These are phyloP conservation scores for Dinomys branickii DNA, from an alignment of 2,113 vertebrate species.

Conservation along the genomic window DNA sequence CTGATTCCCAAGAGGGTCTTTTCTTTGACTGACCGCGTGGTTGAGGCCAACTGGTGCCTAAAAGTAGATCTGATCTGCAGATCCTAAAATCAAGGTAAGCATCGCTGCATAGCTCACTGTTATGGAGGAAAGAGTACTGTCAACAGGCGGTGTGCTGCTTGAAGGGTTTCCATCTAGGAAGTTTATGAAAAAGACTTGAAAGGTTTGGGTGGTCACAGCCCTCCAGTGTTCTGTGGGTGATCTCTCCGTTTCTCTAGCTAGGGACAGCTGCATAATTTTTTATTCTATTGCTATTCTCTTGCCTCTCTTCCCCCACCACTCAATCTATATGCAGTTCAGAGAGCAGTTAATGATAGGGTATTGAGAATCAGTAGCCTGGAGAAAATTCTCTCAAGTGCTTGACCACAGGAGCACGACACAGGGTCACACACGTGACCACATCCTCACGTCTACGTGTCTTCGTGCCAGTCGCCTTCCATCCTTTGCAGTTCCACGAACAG, in stretches of 20 bases:
- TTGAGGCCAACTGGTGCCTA: neutral
- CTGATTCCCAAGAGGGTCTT: neutral
- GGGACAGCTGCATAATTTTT: slow-evolving; percentile 64
- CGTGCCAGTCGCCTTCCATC: neutral
- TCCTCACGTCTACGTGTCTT: neutral
- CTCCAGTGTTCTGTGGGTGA: slow-evolving; percentile 16
- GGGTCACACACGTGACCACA: neutral
- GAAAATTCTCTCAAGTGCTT: slow-evolving; percentile 41
- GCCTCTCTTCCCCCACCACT: slow-evolving; percentile 35
- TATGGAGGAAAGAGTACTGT: neutral
- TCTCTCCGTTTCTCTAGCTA: neutral
- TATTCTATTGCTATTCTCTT: slow-evolving; percentile 1
- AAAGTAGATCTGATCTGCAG: neutral
- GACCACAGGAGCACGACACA: neutral
- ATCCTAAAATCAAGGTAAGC: neutral
- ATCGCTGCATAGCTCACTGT: neutral
- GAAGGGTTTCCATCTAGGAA: neutral
- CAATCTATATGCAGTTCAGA: slow-evolving; percentile 61
- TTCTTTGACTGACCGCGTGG: neutral
- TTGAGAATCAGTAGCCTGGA: slow-evolving; percentile 39
- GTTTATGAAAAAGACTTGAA: slow-evolving; percentile 1
- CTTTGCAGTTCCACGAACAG: slow-evolving; percentile 26
- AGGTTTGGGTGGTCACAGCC: neutral
- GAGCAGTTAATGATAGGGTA: slow-evolving; percentile 57
- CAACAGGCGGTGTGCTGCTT: neutral